Base-by-base conservation (phyloP, 2,888 invertebrate species). In the Zygaena filipendulae region DNA sequence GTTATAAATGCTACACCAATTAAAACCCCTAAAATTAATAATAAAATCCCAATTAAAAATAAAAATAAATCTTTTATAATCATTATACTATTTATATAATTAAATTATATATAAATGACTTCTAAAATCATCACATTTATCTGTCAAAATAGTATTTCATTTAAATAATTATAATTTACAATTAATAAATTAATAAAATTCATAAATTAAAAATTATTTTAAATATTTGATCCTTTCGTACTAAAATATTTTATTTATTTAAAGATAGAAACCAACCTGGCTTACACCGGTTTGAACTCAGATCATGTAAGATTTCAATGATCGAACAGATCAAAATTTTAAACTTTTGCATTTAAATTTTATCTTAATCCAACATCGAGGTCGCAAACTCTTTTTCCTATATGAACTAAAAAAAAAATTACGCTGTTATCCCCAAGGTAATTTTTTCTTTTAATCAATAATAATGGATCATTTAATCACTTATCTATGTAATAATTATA, bases 291-390 rank as follows among this genome's bases (percentile, higher is more conserved):
- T 89, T 83, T 90, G 85, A 90, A 90, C 89, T 90, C 89, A 90
- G 87, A 89, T 90, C 88, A 89, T 88, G 88, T 89, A 88, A 87
- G 83, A 84, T 83, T 85, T 87, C 83, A 87, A 88, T 84, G 82
- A 87, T 88, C 87, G 88, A 89, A 89, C 88, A 89, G 87, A 86
- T 85, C 82, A 83, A 87, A 85, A 74, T 69, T 71, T 79, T 81
- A 77, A 85, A 82, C 81, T 72, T 67, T 84, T 88, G 56, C 87
- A 82, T 82, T 81, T 75, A 82, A 81, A 75, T 71, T 82, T 80
- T 75, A 82, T 79, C 82, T 86, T 89, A 89, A 89, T 90, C 87
- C 90, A 91, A 90, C 90, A 91, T 91, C 89, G 90, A 91, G 89
- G 89, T 90, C 87, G 86, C 86, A 89, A 90, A 80, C 87, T 83